Conservation (phyloP, 2,888 invertebrate species). For the Pilophorus perplexus region DNA sequence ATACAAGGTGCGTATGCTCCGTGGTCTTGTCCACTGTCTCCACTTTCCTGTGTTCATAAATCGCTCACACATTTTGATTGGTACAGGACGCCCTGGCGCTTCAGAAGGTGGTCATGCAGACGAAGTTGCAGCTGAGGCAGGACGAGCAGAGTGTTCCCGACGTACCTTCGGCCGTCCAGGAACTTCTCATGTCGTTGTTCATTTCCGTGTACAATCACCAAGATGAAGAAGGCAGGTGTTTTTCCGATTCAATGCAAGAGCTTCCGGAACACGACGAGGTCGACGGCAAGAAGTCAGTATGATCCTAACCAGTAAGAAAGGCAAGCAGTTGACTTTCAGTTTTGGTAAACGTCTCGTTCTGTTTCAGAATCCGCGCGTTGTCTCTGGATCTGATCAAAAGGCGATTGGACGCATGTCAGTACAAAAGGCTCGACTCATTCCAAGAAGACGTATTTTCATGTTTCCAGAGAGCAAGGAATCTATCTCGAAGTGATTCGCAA, state of each 20-base stretch:
- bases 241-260: conserved; percentile 93
- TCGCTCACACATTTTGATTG: not conserved
- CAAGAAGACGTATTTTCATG: conserved; percentile 96
- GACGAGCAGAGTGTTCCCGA: conserved; percentile 86
- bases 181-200: conserved; percentile 84
- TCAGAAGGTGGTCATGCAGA: conserved; percentile 87
- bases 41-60: no score
- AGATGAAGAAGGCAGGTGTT: conserved; percentile 94
- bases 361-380: conserved; percentile 69
- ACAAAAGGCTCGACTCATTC: conserved; percentile 89
- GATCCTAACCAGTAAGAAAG: no score
- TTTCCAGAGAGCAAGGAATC: conserved; percentile 78
- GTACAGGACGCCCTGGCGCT: conserved; percentile 81
- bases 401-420: conserved; percentile 85
- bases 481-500: conserved; percentile 89
- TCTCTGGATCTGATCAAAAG: conserved; percentile 91
- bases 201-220: conserved; percentile 93
- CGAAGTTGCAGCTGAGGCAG: conserved; percentile 80
- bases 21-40: no score
- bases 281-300: conserved; percentile 62
- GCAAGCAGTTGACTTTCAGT: no score
- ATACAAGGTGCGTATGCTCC: conserved; percentile 75
- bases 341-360: no score
- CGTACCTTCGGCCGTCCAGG: conserved; percentile 84
- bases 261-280: conserved; percentile 82